Conservation (phyloP, 2,797 vertebrate species). For the Xerus rutilus region DNA sequence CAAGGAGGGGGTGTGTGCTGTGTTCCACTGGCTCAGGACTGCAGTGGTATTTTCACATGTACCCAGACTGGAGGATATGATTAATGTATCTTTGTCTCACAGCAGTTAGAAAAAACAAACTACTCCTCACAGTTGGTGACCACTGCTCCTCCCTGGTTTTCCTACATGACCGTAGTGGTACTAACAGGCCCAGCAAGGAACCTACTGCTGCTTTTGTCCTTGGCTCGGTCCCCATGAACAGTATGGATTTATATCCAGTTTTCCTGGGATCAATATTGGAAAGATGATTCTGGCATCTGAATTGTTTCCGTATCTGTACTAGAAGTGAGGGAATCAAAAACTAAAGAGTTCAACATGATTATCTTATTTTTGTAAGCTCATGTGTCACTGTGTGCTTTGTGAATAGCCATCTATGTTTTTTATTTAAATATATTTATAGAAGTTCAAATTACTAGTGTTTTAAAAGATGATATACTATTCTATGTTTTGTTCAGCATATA, state of each 20-base stretch:
- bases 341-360: constrained; percentile 63
- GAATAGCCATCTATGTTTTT: constrained; percentile 83
- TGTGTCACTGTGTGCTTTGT: constrained; percentile 75
- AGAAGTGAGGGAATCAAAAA: neutral
- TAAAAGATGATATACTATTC: constrained; percentile 71
- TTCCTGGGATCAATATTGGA: neutral
- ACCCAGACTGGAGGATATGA: constrained; percentile 37
- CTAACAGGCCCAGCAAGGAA: neutral
- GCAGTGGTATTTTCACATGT: constrained; percentile 29
- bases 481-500: constrained; percentile 63
- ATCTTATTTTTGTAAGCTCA: constrained; percentile 87
- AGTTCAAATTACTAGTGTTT: constrained; percentile 81
- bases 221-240: neutral
- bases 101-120: constrained; percentile 52
- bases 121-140: neutral
- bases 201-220: constrained; percentile 23
- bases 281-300: constrained; percentile 26
- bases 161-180: constrained; percentile 1
- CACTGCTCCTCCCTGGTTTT: neutral
- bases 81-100: constrained; percentile 63
- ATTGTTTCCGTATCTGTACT: constrained; percentile 48
- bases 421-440: constrained; percentile 91
- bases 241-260: constrained; percentile 44
- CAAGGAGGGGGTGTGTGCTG: neutral
- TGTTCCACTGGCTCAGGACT: neutral